Conservation (phyloP, 1,140 invertebrate species). For the Heliothis subflexa region DNA sequence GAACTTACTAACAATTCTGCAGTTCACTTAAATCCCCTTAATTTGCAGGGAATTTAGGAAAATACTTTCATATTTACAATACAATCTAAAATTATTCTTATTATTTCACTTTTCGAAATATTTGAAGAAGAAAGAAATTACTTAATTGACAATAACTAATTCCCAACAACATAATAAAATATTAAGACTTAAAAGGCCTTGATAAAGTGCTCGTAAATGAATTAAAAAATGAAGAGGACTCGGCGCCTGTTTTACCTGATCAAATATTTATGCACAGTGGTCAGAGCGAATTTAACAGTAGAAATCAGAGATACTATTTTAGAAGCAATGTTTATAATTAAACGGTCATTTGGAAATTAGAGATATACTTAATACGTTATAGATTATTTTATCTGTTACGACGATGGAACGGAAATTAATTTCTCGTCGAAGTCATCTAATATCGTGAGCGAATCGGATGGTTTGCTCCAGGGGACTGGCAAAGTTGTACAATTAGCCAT, state of each 20-base stretch:
- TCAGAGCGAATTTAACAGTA: conserved; percentile 6
- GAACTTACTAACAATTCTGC: not conserved
- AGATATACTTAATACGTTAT: not conserved
- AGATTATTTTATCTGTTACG: too few species aligned
- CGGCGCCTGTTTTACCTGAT: conserved; percentile 10
- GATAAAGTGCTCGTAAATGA: conserved; percentile 24
- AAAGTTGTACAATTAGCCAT: not conserved
- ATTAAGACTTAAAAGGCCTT: conserved; percentile 7
- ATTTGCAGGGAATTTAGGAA: not conserved
- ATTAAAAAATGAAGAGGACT: conserved; percentile 29
- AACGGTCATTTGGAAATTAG: not conserved
- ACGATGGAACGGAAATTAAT: too few species aligned
- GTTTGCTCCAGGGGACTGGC: not conserved
- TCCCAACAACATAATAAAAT: not conserved
- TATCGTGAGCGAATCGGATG: too few species aligned
- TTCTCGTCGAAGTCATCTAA: too few species aligned
- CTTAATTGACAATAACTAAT: not conserved
- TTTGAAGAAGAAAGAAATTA: not conserved
- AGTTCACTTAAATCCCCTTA: not conserved
- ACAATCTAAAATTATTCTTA: too few species aligned
- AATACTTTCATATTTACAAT: not conserved
- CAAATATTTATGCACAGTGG: conserved; percentile 15
- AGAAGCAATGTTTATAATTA: conserved; percentile 11
- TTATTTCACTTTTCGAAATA: not conserved
- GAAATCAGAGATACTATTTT: not conserved